phyloP scores from a whole-genome alignment of 2,797 vertebrate species.

The Phyllotis vaccarum region DNA sequence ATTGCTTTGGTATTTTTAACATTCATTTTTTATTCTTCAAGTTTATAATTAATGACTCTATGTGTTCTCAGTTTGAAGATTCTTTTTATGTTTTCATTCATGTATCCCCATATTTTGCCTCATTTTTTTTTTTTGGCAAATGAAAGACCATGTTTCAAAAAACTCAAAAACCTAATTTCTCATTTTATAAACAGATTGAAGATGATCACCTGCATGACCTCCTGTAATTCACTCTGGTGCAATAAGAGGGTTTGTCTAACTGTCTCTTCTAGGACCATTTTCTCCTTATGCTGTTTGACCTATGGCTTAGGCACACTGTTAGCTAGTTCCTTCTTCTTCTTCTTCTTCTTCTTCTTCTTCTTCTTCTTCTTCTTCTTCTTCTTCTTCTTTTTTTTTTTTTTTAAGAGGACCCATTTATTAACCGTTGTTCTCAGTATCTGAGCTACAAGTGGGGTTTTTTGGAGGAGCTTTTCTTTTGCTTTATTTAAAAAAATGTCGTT shows the following conservation, averaged over 20 bases:
- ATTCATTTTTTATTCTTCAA: neutral
- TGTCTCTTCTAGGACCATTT: neutral
- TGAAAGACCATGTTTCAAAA: neutral
- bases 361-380: no score
- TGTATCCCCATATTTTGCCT: neutral
- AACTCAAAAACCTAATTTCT: neutral
- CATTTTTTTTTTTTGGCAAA: neutral
- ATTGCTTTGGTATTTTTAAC: neutral
- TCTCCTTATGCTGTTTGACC: neutral
- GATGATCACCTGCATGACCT: neutral
- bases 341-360: no score
- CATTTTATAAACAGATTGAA: constrained; percentile 13
- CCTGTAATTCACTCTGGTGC: neutral
- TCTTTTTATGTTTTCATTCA: neutral
- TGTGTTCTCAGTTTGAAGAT: neutral
- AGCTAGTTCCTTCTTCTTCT: no score
- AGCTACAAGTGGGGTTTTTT: no score
- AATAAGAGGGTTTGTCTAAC: neutral
- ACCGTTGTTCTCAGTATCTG: no score
- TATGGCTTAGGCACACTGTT: no score
- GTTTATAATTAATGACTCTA: neutral
- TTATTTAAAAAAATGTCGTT: no score
- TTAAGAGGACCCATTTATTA: no score
- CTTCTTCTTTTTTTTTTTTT: no score
- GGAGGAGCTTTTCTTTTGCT: no score